Evolutionary conservation across 1,140 invertebrate genomes (phyloP).

Genomic region (Brachionus paranguensis): DNA sequence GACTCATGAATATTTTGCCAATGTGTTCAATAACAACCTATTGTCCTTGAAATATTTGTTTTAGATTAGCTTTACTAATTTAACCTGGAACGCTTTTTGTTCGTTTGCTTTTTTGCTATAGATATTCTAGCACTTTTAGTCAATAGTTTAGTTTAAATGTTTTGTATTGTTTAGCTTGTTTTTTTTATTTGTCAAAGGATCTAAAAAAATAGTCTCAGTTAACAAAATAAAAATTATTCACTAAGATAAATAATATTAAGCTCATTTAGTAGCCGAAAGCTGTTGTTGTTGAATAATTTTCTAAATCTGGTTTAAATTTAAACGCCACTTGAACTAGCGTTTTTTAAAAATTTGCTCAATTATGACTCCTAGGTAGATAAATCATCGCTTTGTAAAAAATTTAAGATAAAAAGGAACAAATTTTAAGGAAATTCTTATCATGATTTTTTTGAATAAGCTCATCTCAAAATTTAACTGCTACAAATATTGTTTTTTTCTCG

Average conservation of each 20-base stretch:
- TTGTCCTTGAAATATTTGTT: neutral
- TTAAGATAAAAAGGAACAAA: no score
- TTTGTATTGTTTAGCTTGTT: neutral
- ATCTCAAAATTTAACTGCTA: no score
- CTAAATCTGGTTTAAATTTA: neutral
- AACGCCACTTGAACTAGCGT: neutral
- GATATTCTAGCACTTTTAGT: neutral
- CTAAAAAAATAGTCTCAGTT: neutral
- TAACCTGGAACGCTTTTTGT: neutral
- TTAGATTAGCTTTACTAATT: conserved; percentile 30
- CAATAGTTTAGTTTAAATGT: neutral
- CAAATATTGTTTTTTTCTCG: no score
- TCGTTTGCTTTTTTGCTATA: neutral
- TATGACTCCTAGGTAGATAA: no score
- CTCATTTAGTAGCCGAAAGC: neutral
- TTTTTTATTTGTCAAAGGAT: neutral
- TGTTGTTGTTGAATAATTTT: conserved; percentile 31
- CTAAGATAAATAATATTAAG: neutral
- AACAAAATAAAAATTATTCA: neutral
- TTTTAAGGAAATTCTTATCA: no score
- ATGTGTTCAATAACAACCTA: conserved; percentile 17
- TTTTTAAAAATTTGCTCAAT: neutral
- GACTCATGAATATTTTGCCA: neutral
- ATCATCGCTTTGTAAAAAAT: no score
- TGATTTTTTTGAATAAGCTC: no score